Evolutionary conservation across 2,888 invertebrate species (phyloP).

Genomic region (Spatulosminthurus flaviceps): DNA sequence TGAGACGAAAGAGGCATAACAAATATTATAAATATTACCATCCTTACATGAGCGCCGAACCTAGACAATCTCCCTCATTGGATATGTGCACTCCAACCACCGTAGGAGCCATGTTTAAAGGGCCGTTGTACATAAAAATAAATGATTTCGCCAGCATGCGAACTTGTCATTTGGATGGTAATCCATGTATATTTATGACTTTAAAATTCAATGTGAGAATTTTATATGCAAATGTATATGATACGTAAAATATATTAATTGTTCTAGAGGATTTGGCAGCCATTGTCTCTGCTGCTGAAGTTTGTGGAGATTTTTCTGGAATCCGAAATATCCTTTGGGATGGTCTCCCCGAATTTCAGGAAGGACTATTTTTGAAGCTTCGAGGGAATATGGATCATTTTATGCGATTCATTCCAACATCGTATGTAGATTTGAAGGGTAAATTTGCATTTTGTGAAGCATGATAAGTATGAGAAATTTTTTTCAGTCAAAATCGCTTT

Average conservation of each 20-base stretch:
- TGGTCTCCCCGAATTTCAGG: constrained; percentile 54
- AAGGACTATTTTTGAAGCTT: constrained; percentile 55
- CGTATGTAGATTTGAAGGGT: constrained; percentile 54
- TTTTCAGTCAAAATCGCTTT: background rate
- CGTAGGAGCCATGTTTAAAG: constrained; percentile 1
- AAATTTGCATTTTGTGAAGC: background rate
- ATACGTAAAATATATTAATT: no score
- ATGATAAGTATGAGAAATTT: no score
- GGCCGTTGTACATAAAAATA: constrained; percentile 52
- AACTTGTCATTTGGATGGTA: constrained; percentile 58
- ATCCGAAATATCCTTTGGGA: constrained; percentile 55
- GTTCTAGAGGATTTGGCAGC: constrained; percentile 52
- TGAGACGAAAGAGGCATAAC: background rate
- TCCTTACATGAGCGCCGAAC: background rate
- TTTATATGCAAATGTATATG: no score
- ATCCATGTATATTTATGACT: constrained; percentile 1
- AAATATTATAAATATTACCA: background rate
- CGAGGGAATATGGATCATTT: constrained; percentile 59
- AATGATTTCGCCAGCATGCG: constrained; percentile 60
- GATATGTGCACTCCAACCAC: background rate
- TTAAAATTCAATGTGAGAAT: no score
- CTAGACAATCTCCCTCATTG: background rate
- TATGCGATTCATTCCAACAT: constrained; percentile 58
- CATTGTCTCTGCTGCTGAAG: constrained; percentile 54
- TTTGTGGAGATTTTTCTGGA: constrained; percentile 55